Evolutionary conservation across 1,140 invertebrate genomes (phyloP).

Genomic region (Luehdorfia chinensis): DNA sequence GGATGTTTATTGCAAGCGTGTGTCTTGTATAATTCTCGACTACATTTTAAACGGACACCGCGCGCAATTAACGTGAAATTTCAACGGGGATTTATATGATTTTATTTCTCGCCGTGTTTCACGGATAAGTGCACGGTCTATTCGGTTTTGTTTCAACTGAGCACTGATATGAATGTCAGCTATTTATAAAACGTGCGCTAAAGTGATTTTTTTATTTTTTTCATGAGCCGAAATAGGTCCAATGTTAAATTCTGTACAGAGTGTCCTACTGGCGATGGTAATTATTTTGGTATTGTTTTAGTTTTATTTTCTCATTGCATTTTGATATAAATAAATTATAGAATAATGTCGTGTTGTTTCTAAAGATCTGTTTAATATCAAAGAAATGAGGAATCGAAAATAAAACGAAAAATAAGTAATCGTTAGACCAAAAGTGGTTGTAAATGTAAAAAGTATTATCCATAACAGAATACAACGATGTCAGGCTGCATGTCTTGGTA

Average conservation of each 20-base stretch:
- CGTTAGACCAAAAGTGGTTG: too few relatives aligned
- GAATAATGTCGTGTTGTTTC: too few relatives aligned
- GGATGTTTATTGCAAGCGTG: slow-evolving; percentile 35
- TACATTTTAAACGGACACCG: slow-evolving; percentile 13
- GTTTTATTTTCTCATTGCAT: too few relatives aligned
- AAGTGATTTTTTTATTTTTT: neutral
- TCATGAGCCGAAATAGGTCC: too few relatives aligned
- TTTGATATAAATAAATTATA: too few relatives aligned
- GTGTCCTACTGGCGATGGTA: neutral
- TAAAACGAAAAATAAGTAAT: too few relatives aligned
- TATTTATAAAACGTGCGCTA: slow-evolving; percentile 9
- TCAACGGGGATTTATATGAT: slow-evolving; percentile 6
- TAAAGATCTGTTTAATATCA: too few relatives aligned
- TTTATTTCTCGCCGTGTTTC: neutral
- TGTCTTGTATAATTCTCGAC: slow-evolving; percentile 31
- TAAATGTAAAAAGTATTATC: slow-evolving; percentile 8
- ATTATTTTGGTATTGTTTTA: neutral
- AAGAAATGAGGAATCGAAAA: too few relatives aligned
- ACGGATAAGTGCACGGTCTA: neutral
- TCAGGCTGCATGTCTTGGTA: slow-evolving; percentile 1
- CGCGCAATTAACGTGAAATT: slow-evolving; percentile 12
- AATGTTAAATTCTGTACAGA: too few relatives aligned
- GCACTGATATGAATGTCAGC: slow-evolving; percentile 2
- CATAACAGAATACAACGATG: slow-evolving; percentile 14
- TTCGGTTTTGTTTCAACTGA: slow-evolving; percentile 12